Evolutionary conservation across 1,140 invertebrate genomes (phyloP), one percentile per base, ranked within the genome.

Genomic region (Gryllus bimaculatus): DNA sequence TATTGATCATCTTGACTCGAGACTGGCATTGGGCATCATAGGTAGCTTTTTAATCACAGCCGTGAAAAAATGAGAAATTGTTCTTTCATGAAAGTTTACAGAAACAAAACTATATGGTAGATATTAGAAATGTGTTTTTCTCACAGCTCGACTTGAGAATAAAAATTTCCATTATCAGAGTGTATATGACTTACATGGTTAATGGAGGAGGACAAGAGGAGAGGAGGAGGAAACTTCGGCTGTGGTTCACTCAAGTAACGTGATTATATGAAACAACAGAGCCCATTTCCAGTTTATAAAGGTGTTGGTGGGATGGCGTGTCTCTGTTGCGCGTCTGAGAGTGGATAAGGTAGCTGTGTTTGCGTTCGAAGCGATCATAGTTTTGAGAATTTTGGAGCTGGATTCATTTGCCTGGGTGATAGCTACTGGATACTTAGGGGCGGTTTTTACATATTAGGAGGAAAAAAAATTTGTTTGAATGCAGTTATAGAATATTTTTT

Each of bases 41-140:
- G 87, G 76, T 87, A 89, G n/a, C 1, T 54, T 66, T 83, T 86
- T 87, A 74, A 86, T 86, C 47, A 88, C 87, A 74, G 86, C 84
- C 88, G 88, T 78, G 15, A 80, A 79, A 76, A 80, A 81, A 39
- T 39, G 26, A 39, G 5, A n/a, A 39, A 39, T 39, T 39, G 5
- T 39, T 39, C 26, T 5, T 39, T 39, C 1, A 39, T 2, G 26
- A 39, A 39, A 39, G 26, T n/a, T 39, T 5, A 5, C 26, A 39
- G 26, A 39, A 39, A 39, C 26, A 39, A 39, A 39, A 39, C 5
- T 39, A 39, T 5, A 39, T 5, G 26, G 26, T 39, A 39, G 26
- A 39, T 2, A 39, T 39, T 2, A 39, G 5, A 39, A 39, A 39
- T 39, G 1, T 2, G 5, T 39, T 2, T 39, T 39, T 39, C n/a